Percentiles rank a stretch among this genome's conserved stretches.
Evolutionary conservation across 2,113 vertebrate species (phyloP).

Genomic region (Marcusenius ussheri): DNA sequence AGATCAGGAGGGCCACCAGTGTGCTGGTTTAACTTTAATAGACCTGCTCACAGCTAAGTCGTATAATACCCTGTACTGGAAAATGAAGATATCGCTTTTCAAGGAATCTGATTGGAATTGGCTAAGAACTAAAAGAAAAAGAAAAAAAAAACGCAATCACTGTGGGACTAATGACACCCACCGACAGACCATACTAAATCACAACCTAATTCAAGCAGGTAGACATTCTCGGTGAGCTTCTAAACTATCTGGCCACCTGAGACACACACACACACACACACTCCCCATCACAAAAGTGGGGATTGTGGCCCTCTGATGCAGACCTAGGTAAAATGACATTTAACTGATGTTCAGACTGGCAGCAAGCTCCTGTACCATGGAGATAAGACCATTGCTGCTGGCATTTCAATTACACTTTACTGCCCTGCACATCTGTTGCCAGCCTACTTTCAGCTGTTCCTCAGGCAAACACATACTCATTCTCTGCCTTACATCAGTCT

Average conservation of each 20-base stretch:
- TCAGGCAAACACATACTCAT: conserved; percentile 64
- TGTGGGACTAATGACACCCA: conserved; percentile 62
- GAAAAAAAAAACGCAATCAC: conserved; percentile 53
- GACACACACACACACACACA: conserved; percentile 36
- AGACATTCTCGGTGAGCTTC: conserved; percentile 66
- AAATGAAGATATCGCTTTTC: conserved; percentile 13
- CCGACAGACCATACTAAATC: conserved; percentile 70
- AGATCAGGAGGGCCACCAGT: neutral
- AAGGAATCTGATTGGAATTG: conserved; percentile 43
- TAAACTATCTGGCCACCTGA: conserved; percentile 55
- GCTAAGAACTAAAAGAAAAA: conserved; percentile 41
- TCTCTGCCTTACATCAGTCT: conserved; percentile 56
- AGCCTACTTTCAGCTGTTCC: conserved; percentile 69
- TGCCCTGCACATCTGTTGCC: conserved; percentile 73
- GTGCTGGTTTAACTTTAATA: conserved; percentile 34
- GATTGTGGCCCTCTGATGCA: conserved; percentile 72
- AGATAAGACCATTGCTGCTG: conserved; percentile 77
- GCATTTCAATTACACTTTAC: conserved; percentile 79
- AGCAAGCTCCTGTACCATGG: conserved; percentile 69
- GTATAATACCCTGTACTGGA: conserved; percentile 12
- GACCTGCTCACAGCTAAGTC: conserved; percentile 14
- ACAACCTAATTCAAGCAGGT: conserved; percentile 67
- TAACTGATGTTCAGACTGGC: conserved; percentile 76
- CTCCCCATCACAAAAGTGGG: conserved; percentile 57
- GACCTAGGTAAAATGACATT: conserved; percentile 77